Percentiles rank a stretch among this genome's conserved stretches.
phyloP scores from a whole-genome alignment of 2,113 vertebrate genomes.

The Tachysurus vachellii region DNA sequence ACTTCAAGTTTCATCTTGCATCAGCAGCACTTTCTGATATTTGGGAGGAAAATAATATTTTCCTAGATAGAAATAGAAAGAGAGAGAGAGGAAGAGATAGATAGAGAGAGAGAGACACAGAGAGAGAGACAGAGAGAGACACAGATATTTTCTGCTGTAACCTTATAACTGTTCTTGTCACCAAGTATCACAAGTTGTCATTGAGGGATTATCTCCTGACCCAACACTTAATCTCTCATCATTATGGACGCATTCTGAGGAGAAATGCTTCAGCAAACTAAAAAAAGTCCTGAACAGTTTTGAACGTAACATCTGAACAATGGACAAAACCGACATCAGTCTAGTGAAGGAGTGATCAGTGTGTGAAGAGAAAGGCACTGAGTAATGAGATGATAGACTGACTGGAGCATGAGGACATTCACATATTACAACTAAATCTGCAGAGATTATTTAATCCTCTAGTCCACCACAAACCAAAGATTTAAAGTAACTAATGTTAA shows the following conservation, averaged over 20 bases:
- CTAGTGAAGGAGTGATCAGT: neutral
- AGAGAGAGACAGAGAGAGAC: neutral
- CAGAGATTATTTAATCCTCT: neutral
- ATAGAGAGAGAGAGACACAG: neutral
- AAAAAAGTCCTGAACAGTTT: neutral
- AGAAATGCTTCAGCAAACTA: neutral
- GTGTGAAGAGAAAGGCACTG: neutral
- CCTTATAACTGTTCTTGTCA: neutral
- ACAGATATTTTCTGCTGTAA: neutral
- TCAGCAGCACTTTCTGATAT: neutral
- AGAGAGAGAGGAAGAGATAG: neutral
- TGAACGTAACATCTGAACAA: neutral
- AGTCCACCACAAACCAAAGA: neutral
- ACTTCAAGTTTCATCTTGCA: slow-evolving; percentile 48
- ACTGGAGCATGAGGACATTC: neutral
- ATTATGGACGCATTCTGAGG: neutral
- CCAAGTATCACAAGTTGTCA: neutral
- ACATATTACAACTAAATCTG: neutral
- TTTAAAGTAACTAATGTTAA: neutral
- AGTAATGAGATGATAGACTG: neutral
- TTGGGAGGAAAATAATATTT: neutral
- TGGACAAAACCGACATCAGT: neutral
- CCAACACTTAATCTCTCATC: neutral
- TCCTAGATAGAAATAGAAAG: no score
- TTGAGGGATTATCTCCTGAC: neutral